phyloP scores from a whole-genome alignment of 2,113 vertebrate genomes.

The Petromus typicus region DNA sequence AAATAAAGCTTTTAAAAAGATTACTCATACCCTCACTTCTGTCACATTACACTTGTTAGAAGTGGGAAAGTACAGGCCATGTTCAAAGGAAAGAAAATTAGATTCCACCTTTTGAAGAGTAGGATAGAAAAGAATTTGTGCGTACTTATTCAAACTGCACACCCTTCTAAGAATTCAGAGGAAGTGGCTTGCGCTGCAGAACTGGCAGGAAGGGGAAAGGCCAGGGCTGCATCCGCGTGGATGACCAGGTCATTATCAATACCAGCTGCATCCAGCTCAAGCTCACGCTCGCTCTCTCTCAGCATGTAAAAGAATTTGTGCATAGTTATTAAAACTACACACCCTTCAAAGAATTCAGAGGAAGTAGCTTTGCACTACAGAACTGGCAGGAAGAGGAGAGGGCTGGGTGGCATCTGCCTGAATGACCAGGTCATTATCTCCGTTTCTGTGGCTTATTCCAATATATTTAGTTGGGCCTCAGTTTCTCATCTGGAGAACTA shows the following conservation, averaged over 20 bases:
- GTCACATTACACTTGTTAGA: not conserved
- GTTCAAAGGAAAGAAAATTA: not conserved
- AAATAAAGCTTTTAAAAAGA: not conserved
- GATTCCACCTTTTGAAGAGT: not conserved
- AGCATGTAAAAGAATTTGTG: constrained; percentile 28
- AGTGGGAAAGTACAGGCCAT: not conserved
- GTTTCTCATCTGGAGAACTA: constrained; percentile 3
- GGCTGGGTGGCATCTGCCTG: too few species aligned
- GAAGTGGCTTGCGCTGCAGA: not conserved
- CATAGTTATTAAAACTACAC: not conserved
- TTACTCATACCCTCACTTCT: not conserved
- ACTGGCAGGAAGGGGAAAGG: not conserved
- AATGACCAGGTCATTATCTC: not conserved
- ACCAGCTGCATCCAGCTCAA: not conserved
- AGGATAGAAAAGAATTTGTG: not conserved
- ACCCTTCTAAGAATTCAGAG: constrained; percentile 20
- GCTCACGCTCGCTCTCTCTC: not conserved
- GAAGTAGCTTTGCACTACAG: not conserved
- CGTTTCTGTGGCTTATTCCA: not conserved
- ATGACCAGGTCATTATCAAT: not conserved
- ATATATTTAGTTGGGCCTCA: not conserved
- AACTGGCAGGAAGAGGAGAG: not conserved
- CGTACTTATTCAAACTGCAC: not conserved
- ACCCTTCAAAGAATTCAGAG: constrained; percentile 19
- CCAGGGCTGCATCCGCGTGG: too few species aligned